A percentile compares a stretch with the other conserved stretches of the same genome.
phyloP scores from a whole-genome alignment of 2,888 invertebrate species.

The Pollenia amentaria region DNA sequence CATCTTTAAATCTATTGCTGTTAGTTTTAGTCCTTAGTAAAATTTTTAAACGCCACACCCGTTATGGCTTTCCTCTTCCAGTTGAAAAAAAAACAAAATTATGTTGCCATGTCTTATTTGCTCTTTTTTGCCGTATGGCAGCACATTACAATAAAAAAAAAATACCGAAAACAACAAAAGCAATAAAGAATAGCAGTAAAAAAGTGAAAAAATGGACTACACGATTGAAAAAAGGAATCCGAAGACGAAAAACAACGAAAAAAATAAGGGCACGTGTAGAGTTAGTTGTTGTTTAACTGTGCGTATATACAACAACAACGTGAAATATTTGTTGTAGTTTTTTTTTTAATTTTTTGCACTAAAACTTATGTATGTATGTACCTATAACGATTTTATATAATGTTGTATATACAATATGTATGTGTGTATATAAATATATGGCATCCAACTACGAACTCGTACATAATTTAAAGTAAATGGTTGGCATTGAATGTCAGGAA shows the following conservation, averaged over 20 bases:
- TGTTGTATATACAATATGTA: conserved; percentile 13
- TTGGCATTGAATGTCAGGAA: conserved; percentile 75
- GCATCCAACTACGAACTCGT: not conserved
- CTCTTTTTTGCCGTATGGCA: conserved; percentile 63
- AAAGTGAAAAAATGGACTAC: conserved; percentile 68
- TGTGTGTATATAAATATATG: conserved; percentile 25
- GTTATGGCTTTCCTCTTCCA: conserved; percentile 41
- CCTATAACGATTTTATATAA: conserved; percentile 31
- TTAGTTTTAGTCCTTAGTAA: too few relatives aligned
- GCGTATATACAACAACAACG: conserved; percentile 70
- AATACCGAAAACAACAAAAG: conserved; percentile 35
- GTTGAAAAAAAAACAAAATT: conserved; percentile 5
- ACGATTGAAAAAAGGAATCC: conserved; percentile 68
- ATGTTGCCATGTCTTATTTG: conserved; percentile 64
- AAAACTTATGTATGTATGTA: conserved; percentile 40
- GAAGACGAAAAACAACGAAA: conserved; percentile 64
- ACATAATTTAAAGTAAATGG: conserved; percentile 70
- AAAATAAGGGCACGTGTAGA: conserved; percentile 82
- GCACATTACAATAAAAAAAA: conserved; percentile 37
- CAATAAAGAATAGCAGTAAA: conserved; percentile 67
- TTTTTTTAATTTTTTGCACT: conserved; percentile 55
- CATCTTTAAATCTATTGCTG: too few relatives aligned
- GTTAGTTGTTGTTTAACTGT: conserved; percentile 68
- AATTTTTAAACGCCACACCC: conserved; percentile 37
- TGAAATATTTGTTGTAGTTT: conserved; percentile 13